Evolutionary conservation across 2,888 invertebrate species (phyloP).

Genomic region (Leucophenga montana): DNA sequence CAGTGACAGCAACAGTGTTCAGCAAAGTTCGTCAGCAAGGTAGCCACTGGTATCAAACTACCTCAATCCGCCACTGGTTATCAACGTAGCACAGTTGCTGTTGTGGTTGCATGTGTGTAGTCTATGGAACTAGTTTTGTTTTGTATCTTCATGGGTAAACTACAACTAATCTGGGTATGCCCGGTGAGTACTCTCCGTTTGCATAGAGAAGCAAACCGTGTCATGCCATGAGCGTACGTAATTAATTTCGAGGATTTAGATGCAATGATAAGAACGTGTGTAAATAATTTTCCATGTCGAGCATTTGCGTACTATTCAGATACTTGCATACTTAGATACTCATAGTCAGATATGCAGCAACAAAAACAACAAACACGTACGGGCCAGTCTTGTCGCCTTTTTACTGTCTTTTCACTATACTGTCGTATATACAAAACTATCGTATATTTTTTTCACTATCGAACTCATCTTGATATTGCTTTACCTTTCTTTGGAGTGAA

Average conservation of each 20-base stretch:
- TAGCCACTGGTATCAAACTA: neutral
- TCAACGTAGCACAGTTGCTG: neutral
- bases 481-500: neutral
- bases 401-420: too few species aligned
- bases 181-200: neutral
- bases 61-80: neutral
- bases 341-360: neutral
- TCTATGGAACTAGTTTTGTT: conserved; percentile 1
- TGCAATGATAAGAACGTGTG: conserved; percentile 49
- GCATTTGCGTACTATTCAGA: conserved; percentile 38
- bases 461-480: conserved; percentile 12
- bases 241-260: conserved; percentile 60
- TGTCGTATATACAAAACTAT: neutral
- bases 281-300: conserved; percentile 43
- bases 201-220: conserved; percentile 8
- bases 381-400: neutral
- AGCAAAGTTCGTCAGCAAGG: too few species aligned
- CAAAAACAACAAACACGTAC: conserved; percentile 8
- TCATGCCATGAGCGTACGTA: conserved; percentile 44
- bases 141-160: neutral
- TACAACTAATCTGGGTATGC: neutral
- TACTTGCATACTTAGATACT: conserved; percentile 2
- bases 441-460: neutral
- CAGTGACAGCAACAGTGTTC: too few species aligned
- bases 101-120: neutral